phyloP scores from a whole-genome alignment of 2,888 invertebrate genomes.

The Plebejus anna region DNA sequence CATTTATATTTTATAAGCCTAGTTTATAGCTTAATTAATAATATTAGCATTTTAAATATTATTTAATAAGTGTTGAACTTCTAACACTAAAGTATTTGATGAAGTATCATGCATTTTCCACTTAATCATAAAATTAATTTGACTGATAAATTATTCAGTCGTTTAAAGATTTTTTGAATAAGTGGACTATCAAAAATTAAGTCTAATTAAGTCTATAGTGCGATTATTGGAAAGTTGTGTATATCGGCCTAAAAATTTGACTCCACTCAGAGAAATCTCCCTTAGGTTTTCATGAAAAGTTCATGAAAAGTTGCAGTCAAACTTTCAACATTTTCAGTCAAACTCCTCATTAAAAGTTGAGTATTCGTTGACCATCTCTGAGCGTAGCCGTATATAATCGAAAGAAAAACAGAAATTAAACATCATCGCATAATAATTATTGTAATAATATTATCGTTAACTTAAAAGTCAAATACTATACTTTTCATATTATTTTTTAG shows the following conservation, averaged over 20 bases:
- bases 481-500: too few relatives aligned
- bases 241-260: neutral
- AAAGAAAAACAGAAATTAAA: too few relatives aligned
- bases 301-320: too few relatives aligned
- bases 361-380: too few relatives aligned
- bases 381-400: too few relatives aligned
- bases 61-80: neutral
- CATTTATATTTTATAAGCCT: constrained; percentile 1
- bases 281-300: too few relatives aligned
- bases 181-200: neutral
- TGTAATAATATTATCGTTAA: too few relatives aligned
- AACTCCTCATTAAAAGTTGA: too few relatives aligned
- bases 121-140: neutral
- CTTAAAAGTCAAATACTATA: too few relatives aligned
- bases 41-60: constrained; percentile 1
- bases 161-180: neutral
- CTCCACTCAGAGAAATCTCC: too few relatives aligned
- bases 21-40: neutral
- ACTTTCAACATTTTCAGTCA: too few relatives aligned
- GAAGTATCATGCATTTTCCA: neutral
- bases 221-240: neutral
- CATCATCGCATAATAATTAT: too few relatives aligned
- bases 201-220: neutral
- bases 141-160: neutral
- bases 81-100: neutral